Percentiles rank a stretch among this genome's conserved stretches.
phyloP scores from a whole-genome alignment of 2,797 vertebrate genomes.

The Phalloptychus januarius region DNA sequence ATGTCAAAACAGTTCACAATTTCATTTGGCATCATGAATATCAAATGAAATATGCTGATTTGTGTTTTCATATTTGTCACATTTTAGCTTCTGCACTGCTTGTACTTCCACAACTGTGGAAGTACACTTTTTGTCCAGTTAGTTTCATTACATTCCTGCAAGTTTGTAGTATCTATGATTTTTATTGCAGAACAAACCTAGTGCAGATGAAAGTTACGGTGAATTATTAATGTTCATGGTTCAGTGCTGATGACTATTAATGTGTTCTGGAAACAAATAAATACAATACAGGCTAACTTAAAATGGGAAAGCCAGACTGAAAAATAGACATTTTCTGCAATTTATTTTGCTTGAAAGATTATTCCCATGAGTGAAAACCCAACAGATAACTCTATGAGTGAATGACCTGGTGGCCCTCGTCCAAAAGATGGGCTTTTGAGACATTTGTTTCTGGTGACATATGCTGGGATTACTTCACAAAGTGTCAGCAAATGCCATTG shows the following conservation, averaged over 20 bases:
- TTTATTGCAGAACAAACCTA: not conserved
- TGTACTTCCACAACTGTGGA: not conserved
- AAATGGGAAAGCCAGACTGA: not conserved
- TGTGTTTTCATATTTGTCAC: constrained; percentile 12
- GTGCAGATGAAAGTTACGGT: not conserved
- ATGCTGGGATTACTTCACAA: constrained; percentile 72
- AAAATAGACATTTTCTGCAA: not conserved
- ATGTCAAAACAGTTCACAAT: constrained; percentile 11
- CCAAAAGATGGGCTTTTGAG: constrained; percentile 72
- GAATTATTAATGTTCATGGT: constrained; percentile 1
- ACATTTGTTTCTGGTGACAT: constrained; percentile 78
- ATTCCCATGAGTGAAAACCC: not conserved
- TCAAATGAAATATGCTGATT: constrained; percentile 16
- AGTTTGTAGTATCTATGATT: not conserved
- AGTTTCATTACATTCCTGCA: not conserved
- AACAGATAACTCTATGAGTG: constrained; percentile 28
- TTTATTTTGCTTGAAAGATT: not conserved
- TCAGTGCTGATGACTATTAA: not conserved
- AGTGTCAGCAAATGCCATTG: constrained; percentile 69
- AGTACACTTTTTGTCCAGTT: not conserved
- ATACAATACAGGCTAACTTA: not conserved
- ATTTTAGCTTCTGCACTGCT: constrained; percentile 6
- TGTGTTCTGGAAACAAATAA: not conserved
- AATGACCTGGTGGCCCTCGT: constrained; percentile 53
- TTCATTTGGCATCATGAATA: not conserved